Evolutionary conservation across 2,797 vertebrate genomes (phyloP), one percentile per base, ranked within the genome.

Genomic region (Acrossocheilus fasciatus): DNA sequence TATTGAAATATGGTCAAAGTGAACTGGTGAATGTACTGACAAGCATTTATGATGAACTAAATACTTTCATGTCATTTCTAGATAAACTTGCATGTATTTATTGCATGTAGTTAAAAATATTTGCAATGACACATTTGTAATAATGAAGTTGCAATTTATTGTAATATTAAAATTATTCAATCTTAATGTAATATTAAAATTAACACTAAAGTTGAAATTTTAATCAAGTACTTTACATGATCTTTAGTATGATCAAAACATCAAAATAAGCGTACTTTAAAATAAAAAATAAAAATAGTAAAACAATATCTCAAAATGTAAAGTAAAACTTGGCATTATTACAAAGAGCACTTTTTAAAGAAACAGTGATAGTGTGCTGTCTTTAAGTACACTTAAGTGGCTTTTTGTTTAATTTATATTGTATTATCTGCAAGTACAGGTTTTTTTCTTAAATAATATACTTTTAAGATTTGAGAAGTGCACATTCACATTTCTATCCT

Each of bases 241-340:
- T 7, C 15, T 36, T 39, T 18, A 18, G 7, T 36, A 68, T 68
- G 30, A 30, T 20, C 4, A 69, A 11, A 10, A 5, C 17, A 69
- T 20, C 34, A 10, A 69, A 39, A 10, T 39, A 69, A 39, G 34
- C 5, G 4, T 10, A 39, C 17, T 69, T 69, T 36, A 39, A 18
- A 69, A 45, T 14, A 72, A 41, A 72, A 70, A 11, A 20, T 41
- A 4, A 68, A 1, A 66, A 23, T 54, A 20, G n/a, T 11, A 30
- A 64, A 64, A 30, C 26, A 64, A 64, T 6, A 12, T 12, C 12
- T 17, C 43, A 15, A 73, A 47, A 73, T 30, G n/a, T 73, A 17
- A 17, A 47, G 23, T 73, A 73, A 73, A 74, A 74, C 43, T 26
- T 69, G n/a, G 7, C n/a, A 73, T 73, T 73, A 45, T 73, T 17